These are phyloP conservation scores for Apistogramma diplotaenia DNA, from an alignment of 2,113 vertebrate genomes.

Conservation along the genomic window DNA sequence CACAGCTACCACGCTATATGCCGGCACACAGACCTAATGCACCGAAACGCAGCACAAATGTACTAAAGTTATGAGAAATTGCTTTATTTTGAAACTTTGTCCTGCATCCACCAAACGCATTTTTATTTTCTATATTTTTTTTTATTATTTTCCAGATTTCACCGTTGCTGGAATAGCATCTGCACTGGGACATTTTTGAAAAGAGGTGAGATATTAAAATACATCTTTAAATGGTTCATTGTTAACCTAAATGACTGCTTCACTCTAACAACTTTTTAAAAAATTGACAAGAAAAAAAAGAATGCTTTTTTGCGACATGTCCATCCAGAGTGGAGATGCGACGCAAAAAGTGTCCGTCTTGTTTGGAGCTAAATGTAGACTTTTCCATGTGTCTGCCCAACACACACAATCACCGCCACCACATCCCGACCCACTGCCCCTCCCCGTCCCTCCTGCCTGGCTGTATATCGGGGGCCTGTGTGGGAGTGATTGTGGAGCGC, in stretches of 20 bases:
- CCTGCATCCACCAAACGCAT: slow-evolving; percentile 32
- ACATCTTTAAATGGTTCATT: background rate
- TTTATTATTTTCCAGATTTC: slow-evolving; percentile 41
- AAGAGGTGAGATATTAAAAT: slow-evolving; percentile 47
- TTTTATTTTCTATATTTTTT: slow-evolving; percentile 3
- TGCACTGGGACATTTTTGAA: slow-evolving; percentile 33
- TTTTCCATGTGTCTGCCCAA: slow-evolving; percentile 31
- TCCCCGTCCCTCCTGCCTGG: slow-evolving; percentile 52
- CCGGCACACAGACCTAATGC: slow-evolving; percentile 70
- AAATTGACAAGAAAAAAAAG: background rate
- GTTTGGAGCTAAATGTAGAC: slow-evolving; percentile 50
- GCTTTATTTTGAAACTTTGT: slow-evolving; percentile 66
- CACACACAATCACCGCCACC: background rate
- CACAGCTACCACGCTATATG: slow-evolving; percentile 63
- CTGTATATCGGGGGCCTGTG: slow-evolving; percentile 83
- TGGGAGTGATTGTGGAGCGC: slow-evolving; percentile 92
- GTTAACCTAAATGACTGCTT: slow-evolving; percentile 19
- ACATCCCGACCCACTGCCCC: background rate
- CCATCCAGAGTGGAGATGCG: background rate
- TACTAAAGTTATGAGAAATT: slow-evolving; percentile 57
- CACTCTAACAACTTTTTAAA: background rate
- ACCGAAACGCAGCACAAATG: slow-evolving; percentile 64
- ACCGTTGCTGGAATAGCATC: slow-evolving; percentile 53
- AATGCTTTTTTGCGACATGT: background rate
- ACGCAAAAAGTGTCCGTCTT: slow-evolving; percentile 12